These are phyloP conservation scores for Uropetala carovei DNA, from an alignment of 2,888 invertebrate genomes.

Conservation along the genomic window DNA sequence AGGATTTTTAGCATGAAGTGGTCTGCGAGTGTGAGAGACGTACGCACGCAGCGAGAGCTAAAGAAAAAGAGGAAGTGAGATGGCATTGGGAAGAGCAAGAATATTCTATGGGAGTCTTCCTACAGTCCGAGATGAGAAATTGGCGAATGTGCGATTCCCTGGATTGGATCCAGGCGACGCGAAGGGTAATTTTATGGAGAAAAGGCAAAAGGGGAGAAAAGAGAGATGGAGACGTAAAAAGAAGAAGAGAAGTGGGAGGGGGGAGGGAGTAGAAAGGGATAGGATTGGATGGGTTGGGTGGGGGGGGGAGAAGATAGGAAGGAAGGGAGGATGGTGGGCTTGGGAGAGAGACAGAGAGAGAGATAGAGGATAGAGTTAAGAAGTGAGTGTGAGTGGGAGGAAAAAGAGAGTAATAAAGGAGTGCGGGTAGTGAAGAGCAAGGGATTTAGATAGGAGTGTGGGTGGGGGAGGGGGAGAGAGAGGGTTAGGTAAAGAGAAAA, in stretches of 20 bases:
- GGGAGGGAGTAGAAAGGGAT: neutral
- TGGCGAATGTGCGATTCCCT: neutral
- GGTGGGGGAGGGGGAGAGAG: neutral
- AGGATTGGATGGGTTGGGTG: constrained; percentile 6
- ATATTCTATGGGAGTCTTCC: neutral
- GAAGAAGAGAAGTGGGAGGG: neutral
- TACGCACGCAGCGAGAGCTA: neutral
- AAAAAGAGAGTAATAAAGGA: too few species aligned
- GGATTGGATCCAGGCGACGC: constrained; percentile 35
- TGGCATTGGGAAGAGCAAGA: neutral
- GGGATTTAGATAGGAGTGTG: too few species aligned
- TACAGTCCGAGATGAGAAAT: neutral
- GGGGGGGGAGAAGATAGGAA: neutral
- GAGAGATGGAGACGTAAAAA: neutral
- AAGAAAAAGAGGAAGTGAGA: neutral
- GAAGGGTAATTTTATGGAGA: neutral
- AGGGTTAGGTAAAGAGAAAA: neutral
- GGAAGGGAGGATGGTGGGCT: neutral
- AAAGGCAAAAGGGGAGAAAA: neutral
- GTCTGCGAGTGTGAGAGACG: neutral
- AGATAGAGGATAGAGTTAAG: neutral
- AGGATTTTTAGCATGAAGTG: neutral
- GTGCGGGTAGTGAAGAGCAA: too few species aligned
- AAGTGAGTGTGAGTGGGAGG: neutral
- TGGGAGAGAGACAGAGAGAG: neutral